phyloP scores from a whole-genome alignment of 2,888 invertebrate species.

The Calameuta filiformis region DNA sequence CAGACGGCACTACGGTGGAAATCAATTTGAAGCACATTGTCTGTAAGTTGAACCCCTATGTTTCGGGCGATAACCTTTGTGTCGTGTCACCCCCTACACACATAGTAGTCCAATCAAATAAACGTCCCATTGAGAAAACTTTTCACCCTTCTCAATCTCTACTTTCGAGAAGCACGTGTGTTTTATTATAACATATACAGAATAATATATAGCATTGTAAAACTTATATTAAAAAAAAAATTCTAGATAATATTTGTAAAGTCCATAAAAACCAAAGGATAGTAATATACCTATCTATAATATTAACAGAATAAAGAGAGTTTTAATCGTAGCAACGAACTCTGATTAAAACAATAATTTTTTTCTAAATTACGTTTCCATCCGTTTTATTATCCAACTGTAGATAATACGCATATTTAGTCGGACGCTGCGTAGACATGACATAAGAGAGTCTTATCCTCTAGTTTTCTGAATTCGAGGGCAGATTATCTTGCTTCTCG shows the following conservation, averaged over 20 bases:
- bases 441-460: too few species aligned
- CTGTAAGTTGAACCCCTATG: conserved; percentile 2
- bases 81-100: neutral
- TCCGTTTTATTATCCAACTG: too few species aligned
- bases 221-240: neutral
- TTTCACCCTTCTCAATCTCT: neutral
- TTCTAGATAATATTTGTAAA: neutral
- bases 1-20: neutral
- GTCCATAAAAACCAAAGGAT: too few species aligned
- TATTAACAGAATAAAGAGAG: too few species aligned
- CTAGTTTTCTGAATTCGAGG: too few species aligned
- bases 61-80: neutral
- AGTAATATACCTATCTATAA: too few species aligned
- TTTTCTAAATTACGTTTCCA: too few species aligned
- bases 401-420: too few species aligned
- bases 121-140: neutral
- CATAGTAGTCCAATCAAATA: neutral
- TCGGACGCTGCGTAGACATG: too few species aligned
- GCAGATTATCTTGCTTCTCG: too few species aligned
- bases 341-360: neutral
- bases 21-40: conserved; percentile 22
- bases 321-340: too few species aligned
- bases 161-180: neutral
- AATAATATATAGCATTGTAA: neutral
- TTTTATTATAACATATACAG: neutral